Conservation (phyloP, 2,113 vertebrate species). For the Laticauda colubrina region DNA sequence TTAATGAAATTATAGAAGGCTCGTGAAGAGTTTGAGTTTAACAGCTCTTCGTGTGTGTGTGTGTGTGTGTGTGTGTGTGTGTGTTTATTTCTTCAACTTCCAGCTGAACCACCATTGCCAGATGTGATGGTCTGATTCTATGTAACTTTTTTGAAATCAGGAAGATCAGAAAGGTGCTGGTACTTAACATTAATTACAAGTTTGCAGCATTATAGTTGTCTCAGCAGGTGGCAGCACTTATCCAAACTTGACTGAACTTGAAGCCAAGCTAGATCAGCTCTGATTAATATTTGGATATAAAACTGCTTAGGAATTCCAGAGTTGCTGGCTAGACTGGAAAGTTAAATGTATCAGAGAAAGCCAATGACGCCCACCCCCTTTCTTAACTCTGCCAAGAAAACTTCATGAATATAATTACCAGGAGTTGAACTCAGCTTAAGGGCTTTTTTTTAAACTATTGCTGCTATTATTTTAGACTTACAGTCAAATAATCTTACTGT, state of each 20-base stretch:
- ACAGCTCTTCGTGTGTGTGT: too few relatives aligned
- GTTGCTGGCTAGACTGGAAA: neutral
- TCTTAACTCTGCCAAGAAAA: neutral
- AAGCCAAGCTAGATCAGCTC: neutral
- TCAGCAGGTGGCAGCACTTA: neutral
- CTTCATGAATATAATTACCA: neutral
- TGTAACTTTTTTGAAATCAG: neutral
- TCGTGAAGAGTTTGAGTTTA: too few relatives aligned
- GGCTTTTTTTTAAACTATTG: neutral
- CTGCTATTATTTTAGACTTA: neutral
- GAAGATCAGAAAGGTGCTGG: neutral
- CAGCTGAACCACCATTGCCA: neutral
- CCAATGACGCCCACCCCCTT: neutral
- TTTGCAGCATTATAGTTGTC: neutral
- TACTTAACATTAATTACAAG: neutral
- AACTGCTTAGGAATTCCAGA: neutral
- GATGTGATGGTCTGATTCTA: neutral
- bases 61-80: too few relatives aligned
- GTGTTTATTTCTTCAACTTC: neutral
- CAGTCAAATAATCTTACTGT: neutral
- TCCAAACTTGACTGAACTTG: neutral
- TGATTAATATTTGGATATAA: neutral
- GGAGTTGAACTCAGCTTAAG: neutral
- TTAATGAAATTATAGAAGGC: too few relatives aligned
- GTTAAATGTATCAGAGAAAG: neutral